phyloP scores from a whole-genome alignment of 2,113 vertebrate genomes.

The Excalfactoria chinensis region DNA sequence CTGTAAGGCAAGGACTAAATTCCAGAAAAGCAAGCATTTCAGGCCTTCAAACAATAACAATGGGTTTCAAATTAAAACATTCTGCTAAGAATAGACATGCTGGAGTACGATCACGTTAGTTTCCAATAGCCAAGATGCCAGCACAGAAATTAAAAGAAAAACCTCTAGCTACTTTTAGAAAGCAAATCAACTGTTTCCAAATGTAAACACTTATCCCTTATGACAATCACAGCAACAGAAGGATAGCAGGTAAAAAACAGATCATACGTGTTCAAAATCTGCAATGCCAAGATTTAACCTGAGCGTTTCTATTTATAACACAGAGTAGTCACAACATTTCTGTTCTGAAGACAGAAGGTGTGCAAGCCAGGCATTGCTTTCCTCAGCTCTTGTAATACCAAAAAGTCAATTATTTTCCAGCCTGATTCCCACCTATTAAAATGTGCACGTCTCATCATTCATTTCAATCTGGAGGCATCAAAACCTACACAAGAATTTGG shows the following conservation, averaged over 20 bases:
- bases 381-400: background rate
- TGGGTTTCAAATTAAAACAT: background rate
- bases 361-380: rapidly evolving
- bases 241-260: background rate
- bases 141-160: background rate
- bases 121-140: background rate
- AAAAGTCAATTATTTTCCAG: background rate
- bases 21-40: constrained; percentile 25
- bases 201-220: background rate
- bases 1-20: background rate
- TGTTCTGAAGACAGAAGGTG: background rate
- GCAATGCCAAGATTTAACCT: background rate
- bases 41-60: background rate
- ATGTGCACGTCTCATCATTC: background rate
- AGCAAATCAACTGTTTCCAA: background rate
- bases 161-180: background rate
- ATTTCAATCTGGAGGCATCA: background rate
- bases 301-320: constrained; percentile 21
- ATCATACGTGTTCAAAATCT: background rate
- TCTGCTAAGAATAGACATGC: background rate
- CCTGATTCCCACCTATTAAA: background rate
- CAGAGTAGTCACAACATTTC: background rate
- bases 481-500: background rate
- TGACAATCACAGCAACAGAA: background rate
- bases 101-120: rapidly evolving